Conservation (phyloP, 2,113 vertebrate genomes). For the Eublepharis macularius region DNA sequence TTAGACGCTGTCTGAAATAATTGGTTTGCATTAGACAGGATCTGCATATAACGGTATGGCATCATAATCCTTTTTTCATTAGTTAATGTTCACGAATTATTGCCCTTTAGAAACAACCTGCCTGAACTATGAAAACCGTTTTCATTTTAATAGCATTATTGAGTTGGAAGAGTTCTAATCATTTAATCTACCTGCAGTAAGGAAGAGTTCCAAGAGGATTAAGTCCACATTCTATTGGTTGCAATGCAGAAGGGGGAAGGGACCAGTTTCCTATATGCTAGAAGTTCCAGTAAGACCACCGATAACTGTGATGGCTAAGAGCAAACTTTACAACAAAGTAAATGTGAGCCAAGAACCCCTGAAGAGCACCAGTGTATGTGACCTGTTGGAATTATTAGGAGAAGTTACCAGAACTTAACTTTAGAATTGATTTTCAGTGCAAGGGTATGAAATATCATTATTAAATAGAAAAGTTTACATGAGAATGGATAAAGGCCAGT, state of each 20-base stretch:
- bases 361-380: neutral
- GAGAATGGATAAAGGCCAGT: neutral
- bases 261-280: neutral
- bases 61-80: neutral
- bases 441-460: neutral
- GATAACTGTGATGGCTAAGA: neutral
- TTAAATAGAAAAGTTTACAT: neutral
- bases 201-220: neutral
- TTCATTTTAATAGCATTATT: neutral
- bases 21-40: slow-evolving; percentile 18
- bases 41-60: neutral
- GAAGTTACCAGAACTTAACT: too few species aligned
- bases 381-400: neutral
- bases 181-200: too few species aligned
- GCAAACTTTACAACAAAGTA: neutral
- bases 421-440: too few species aligned
- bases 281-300: neutral
- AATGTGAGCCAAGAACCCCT: neutral
- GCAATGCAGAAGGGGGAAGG: neutral
- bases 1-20: slow-evolving; percentile 16
- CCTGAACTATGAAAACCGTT: neutral
- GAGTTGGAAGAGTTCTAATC: neutral
- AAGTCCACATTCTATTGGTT: neutral
- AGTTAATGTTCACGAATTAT: neutral
- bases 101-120: neutral